Conservation (phyloP, 2,797 vertebrate genomes). For the Channa striata region DNA sequence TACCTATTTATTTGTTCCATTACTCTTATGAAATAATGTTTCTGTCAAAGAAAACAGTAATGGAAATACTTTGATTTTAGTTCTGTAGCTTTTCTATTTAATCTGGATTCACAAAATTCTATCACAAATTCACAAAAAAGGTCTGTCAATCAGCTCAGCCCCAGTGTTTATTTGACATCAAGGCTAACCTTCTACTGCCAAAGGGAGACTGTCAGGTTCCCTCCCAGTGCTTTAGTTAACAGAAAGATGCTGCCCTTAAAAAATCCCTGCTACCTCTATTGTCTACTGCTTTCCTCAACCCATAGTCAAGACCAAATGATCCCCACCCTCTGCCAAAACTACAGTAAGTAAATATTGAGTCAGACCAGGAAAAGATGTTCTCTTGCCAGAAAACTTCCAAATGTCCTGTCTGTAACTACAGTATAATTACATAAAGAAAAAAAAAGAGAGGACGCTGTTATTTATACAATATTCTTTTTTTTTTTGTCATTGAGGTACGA, state of each 20-base stretch:
- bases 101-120: neutral
- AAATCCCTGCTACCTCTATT: conserved; percentile 21
- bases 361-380: conserved; percentile 18
- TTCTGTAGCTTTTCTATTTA: neutral
- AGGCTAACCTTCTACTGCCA: conserved; percentile 7
- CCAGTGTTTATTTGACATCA: neutral
- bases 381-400: conserved; percentile 23
- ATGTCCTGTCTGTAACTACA: conserved; percentile 46
- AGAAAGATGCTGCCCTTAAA: neutral
- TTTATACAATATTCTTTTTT: too few relatives aligned
- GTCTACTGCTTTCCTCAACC: neutral
- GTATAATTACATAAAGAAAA: conserved; percentile 2
- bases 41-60: neutral
- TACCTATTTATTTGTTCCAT: neutral
- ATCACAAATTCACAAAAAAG: neutral
- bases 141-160: neutral
- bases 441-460: conserved; percentile 2
- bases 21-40: neutral
- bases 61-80: neutral
- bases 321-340: conserved; percentile 16
- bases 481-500: too few relatives aligned
- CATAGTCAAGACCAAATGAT: conserved; percentile 37
- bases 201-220: neutral
- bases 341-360: conserved; percentile 1
- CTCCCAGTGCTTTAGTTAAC: conserved; percentile 10